Base-by-base conservation (phyloP, 2,797 vertebrate genomes). In the Lepidocolaptes lacrymiger region DNA sequence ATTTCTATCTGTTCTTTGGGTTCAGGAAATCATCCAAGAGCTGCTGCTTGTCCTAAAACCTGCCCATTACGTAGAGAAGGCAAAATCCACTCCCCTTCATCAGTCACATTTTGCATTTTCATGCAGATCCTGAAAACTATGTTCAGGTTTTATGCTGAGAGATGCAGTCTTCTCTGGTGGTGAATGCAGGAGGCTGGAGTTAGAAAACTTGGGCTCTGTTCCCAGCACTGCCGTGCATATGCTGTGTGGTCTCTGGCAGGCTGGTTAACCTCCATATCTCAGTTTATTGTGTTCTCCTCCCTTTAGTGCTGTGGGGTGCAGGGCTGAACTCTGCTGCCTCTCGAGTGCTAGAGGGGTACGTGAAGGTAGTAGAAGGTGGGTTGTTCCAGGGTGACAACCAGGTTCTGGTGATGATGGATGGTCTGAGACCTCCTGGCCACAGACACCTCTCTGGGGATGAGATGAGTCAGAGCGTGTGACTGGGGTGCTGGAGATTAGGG, bases 131-230 rank as follows among this genome's bases (percentile, higher is more conserved):
- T 49, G 19, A 78, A 48, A 90, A 73, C 14, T 34, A 0, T 6
- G 5, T 84, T 90, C 79, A 72, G 43, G 26, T 55, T 93, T 88
- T 56, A 46, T 56, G 80, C 80, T 44, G 73, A 90, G 49, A 82
- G 73, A 72, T 76, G 71, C 51, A n/a, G 36, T 51, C 37, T 43
- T 93, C 52, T 86, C 46, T 59, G 41, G 39, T 44, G 62, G 23
- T 55, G 62, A 75, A 55, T 3, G 1, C n/a, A 58, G 54, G 66
- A 91, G 51, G 22, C 41, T 59, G 73, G 58, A 80, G 58, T 69
- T 81, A n/a, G 24, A 21, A 64, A 76, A 76, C 48, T 6, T 66
- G 73, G 78, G 59, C 74, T 93, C 16, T 68, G 26, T 56, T 91
- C 67, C 85, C 73, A 92, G 61, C 37, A 62, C 44, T 87, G n/a